phyloP scores from a whole-genome alignment of 2,888 invertebrate genomes.

The Ryuthela nishihirai region DNA sequence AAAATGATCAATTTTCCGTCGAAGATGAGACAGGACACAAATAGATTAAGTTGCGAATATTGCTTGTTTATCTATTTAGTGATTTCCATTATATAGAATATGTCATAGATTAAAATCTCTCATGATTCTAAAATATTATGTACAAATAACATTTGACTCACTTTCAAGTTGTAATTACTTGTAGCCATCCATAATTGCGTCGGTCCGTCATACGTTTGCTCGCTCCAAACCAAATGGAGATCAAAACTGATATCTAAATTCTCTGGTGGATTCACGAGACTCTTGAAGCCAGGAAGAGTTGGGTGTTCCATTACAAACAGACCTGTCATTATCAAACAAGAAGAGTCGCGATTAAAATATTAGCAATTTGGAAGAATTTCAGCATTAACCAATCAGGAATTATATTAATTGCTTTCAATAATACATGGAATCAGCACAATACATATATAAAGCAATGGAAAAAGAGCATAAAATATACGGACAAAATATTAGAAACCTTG shows the following conservation, averaged over 20 bases:
- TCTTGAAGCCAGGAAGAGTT: conserved; percentile 46
- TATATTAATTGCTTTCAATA: too few species aligned
- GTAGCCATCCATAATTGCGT: conserved; percentile 52
- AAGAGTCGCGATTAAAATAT: too few species aligned
- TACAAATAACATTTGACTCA: conserved; percentile 15
- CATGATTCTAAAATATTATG: background rate
- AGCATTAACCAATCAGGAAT: background rate
- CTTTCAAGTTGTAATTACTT: conserved; percentile 50
- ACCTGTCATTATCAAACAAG: conserved; percentile 47
- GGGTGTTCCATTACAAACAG: conserved; percentile 49
- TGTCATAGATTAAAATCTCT: background rate
- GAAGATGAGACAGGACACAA: too few species aligned
- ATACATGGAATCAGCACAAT: background rate
- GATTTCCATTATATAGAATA: background rate
- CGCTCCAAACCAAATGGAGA: conserved; percentile 50
- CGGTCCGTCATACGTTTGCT: conserved; percentile 52
- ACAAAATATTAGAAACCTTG: too few species aligned
- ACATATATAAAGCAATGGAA: too few species aligned
- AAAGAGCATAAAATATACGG: too few species aligned
- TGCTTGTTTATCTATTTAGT: background rate
- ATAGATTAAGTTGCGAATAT: too few species aligned
- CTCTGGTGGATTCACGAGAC: conserved; percentile 47
- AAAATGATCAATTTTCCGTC: too few species aligned
- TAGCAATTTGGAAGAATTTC: too few species aligned
- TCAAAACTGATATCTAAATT: conserved; percentile 48